Conservation (phyloP, 2,888 invertebrate genomes). For the Abscondita cerata region DNA sequence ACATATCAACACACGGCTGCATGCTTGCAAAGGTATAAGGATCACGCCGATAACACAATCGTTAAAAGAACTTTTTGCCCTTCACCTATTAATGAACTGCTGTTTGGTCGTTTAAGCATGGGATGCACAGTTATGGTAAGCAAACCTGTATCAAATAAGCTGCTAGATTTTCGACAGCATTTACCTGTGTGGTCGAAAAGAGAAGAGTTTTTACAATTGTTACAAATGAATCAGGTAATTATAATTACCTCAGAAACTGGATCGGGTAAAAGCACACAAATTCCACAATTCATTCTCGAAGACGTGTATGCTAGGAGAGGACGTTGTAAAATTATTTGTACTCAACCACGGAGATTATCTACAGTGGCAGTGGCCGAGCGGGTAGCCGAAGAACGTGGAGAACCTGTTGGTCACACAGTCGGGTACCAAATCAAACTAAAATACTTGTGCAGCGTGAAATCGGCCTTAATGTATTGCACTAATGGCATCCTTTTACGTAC, state of each 20-base stretch:
- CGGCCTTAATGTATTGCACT: conserved; percentile 89
- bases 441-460: conserved; percentile 79
- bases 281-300: conserved; percentile 92
- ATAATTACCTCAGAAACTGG: conserved; percentile 87
- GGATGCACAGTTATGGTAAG: conserved; percentile 23
- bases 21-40: conserved; percentile 3
- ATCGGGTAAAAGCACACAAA: conserved; percentile 94
- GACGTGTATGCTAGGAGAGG: conserved; percentile 67
- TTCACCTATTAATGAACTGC: conserved; percentile 11
- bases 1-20: conserved; percentile 16
- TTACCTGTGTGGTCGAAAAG: conserved; percentile 74
- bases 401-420: conserved; percentile 66
- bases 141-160: conserved; percentile 63
- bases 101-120: conserved; percentile 26
- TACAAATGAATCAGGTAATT: conserved; percentile 72
- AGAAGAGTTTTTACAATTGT: conserved; percentile 70
- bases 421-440: conserved; percentile 94
- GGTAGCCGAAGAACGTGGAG: conserved; percentile 71
- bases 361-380: conserved; percentile 90
- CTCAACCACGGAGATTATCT: conserved; percentile 91
- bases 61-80: conserved; percentile 2
- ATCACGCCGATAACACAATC: background rate
- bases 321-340: conserved; percentile 86
- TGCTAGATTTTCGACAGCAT: conserved; percentile 66
- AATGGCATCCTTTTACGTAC: conserved; percentile 88